Conservation (phyloP, 2,888 invertebrate species). For the Buathra laborator region DNA sequence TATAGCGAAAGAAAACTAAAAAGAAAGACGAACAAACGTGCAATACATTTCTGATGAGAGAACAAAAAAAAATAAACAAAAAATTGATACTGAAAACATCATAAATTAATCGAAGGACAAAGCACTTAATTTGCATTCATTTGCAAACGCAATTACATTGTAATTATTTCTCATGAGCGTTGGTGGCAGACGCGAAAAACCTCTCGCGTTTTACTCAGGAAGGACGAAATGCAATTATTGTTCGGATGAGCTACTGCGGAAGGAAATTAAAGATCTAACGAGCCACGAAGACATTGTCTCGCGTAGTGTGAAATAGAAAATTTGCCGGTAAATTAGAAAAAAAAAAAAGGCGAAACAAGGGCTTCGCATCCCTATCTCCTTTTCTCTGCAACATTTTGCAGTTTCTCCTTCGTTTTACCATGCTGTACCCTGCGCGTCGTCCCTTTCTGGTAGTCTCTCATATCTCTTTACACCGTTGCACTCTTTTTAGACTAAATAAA, state of each 20-base stretch:
- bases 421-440: not conserved
- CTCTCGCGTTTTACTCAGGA: not conserved
- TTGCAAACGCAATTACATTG: conserved; percentile 33
- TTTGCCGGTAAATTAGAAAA: conserved; percentile 56
- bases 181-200: not conserved
- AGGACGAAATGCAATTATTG: conserved; percentile 24
- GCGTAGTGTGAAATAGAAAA: conserved; percentile 64
- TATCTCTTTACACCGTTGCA: conserved; percentile 38
- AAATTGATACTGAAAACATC: not conserved
- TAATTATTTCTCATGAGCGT: conserved; percentile 16
- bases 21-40: not conserved
- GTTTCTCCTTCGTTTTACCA: conserved; percentile 3
- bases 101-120: conserved; percentile 31
- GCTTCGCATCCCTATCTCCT: conserved; percentile 22
- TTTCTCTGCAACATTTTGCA: conserved; percentile 41
- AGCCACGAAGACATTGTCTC: conserved; percentile 58
- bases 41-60: too few relatives aligned
- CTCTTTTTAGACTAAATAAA: conserved; percentile 76
- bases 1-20: not conserved
- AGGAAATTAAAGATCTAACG: conserved; percentile 61
- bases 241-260: conserved; percentile 10
- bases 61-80: not conserved
- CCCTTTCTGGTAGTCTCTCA: conserved; percentile 40
- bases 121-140: conserved; percentile 4
- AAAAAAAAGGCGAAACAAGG: conserved; percentile 10